These are phyloP conservation scores for Potamarius usumacintae DNA, from an alignment of 2,113 vertebrate species.

Conservation along the genomic window DNA sequence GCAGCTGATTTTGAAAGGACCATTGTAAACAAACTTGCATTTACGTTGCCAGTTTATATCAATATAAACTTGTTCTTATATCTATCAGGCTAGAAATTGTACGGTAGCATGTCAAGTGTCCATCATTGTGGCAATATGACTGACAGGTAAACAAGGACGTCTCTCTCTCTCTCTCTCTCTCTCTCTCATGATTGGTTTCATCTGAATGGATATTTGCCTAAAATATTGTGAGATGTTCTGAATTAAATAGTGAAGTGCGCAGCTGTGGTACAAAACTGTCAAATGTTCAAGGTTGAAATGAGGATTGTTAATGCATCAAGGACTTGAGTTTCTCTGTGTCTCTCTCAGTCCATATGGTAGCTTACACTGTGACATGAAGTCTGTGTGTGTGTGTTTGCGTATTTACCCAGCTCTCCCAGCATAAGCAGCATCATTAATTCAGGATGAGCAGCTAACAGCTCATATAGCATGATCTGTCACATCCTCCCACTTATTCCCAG, in stretches of 20 bases:
- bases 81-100: background rate
- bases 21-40: background rate
- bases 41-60: background rate
- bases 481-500: background rate
- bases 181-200: background rate
- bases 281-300: slow-evolving; percentile 13
- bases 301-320: slow-evolving; percentile 8
- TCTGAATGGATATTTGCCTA: background rate
- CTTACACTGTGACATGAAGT: background rate
- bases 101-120: background rate
- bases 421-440: slow-evolving; percentile 25
- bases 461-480: slow-evolving; percentile 13
- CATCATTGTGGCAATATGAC: background rate
- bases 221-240: background rate
- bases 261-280: background rate
- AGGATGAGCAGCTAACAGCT: background rate
- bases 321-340: background rate
- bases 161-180: slow-evolving; percentile 2
- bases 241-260: background rate
- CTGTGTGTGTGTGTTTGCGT: background rate
- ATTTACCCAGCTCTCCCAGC: background rate
- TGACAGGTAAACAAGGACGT: background rate
- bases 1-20: background rate
- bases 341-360: background rate
- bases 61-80: background rate